A percentile compares a stretch with the other conserved stretches of the same genome.
Evolutionary conservation across 2,113 vertebrate genomes (phyloP).

Genomic region (Heloderma charlesbogerti): DNA sequence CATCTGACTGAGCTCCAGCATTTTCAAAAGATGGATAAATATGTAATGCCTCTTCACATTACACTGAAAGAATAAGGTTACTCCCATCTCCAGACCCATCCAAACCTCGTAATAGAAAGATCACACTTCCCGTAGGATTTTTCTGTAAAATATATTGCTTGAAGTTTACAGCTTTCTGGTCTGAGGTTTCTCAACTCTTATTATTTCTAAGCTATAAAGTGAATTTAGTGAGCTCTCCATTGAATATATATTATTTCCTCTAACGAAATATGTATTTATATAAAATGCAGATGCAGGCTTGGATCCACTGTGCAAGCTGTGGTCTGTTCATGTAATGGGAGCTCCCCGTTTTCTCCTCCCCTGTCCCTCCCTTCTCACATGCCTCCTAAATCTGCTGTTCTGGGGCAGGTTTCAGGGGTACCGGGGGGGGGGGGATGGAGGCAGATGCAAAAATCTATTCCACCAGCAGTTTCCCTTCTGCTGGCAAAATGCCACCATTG

Average conservation of each 20-base stretch:
- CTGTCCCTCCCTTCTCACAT: too few species aligned
- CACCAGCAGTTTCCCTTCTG: too few species aligned
- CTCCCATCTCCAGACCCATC: not conserved
- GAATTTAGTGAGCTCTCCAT: not conserved
- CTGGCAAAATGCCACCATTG: too few species aligned
- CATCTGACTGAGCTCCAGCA: not conserved
- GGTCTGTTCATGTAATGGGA: too few species aligned
- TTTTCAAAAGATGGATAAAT: not conserved
- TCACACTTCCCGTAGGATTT: not conserved
- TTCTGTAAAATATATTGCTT: not conserved
- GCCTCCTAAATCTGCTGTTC: too few species aligned
- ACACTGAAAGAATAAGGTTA: too few species aligned
- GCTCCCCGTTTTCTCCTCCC: too few species aligned
- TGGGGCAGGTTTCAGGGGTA: too few species aligned
- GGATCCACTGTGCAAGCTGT: not conserved
- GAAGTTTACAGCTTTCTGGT: not conserved
- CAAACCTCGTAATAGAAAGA: not conserved
- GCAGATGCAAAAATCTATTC: too few species aligned
- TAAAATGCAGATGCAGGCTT: not conserved
- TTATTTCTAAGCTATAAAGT: not conserved
- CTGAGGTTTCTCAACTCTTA: not conserved
- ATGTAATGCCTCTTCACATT: not conserved
- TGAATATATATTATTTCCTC: not conserved
- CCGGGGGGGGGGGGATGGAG: too few species aligned
- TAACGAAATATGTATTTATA: not conserved